These are phyloP conservation scores for Gorsachius magnificus DNA, from an alignment of 2,797 vertebrate species.

Conservation along the genomic window DNA sequence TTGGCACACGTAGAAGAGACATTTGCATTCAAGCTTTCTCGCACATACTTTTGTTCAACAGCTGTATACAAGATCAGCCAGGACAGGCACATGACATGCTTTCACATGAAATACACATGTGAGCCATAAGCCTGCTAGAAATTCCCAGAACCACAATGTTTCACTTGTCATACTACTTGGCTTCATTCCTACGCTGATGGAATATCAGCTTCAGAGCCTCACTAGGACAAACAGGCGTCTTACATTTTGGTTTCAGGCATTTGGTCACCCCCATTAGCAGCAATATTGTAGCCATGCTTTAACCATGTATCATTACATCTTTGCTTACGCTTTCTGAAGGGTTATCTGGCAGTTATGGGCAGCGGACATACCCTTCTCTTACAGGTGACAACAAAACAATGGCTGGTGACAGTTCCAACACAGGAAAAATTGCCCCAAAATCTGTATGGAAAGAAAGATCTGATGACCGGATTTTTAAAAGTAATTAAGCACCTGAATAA, in stretches of 20 bases:
- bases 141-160: slow-evolving; percentile 50
- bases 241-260: neutral
- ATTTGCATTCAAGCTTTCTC: slow-evolving; percentile 37
- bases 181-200: neutral
- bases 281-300: neutral
- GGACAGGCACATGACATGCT: slow-evolving; percentile 28
- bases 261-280: neutral
- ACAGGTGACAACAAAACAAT: neutral
- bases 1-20: neutral
- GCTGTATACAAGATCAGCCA: slow-evolving; percentile 18
- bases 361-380: neutral
- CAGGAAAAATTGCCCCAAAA: neutral
- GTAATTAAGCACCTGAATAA: neutral
- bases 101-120: slow-evolving; percentile 44
- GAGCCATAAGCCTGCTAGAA: slow-evolving; percentile 28
- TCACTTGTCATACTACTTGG: slow-evolving; percentile 49
- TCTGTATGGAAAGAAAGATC: neutral
- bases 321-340: neutral
- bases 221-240: neutral
- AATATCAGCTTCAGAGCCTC: neutral
- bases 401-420: neutral
- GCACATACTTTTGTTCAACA: slow-evolving; percentile 36
- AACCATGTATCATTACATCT: neutral
- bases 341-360: neutral
- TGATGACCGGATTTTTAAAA: neutral